Evolutionary conservation across 2,888 invertebrate species (phyloP).

Genomic region (Eulithis testata): DNA sequence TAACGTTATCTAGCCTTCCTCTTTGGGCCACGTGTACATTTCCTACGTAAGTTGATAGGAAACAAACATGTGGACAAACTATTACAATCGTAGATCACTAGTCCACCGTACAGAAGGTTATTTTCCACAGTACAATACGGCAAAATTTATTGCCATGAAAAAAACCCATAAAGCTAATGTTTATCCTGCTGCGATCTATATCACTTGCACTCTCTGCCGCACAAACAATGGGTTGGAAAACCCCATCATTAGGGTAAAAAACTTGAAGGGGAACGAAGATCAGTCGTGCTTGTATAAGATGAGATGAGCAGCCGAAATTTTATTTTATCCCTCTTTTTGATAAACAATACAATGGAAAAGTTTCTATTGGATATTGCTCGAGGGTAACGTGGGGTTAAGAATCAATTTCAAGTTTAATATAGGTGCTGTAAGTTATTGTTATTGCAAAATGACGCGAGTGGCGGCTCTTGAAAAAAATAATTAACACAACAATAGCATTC

Average conservation of each 20-base stretch:
- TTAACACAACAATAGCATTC: neutral
- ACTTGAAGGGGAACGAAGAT: conserved; percentile 54
- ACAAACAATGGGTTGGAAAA: conserved; percentile 69
- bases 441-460: conserved; percentile 3
- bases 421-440: conserved; percentile 18
- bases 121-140: conserved; percentile 8
- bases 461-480: neutral
- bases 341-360: conserved; percentile 54
- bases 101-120: neutral
- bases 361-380: conserved; percentile 32
- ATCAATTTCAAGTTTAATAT: conserved; percentile 28
- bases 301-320: conserved; percentile 69
- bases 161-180: conserved; percentile 34
- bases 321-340: conserved; percentile 55
- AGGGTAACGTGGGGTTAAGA: conserved; percentile 21
- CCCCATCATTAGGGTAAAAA: conserved; percentile 71
- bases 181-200: conserved; percentile 40
- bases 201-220: conserved; percentile 53
- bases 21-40: too few relatives aligned
- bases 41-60: too few relatives aligned
- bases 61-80: neutral
- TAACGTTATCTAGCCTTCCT: too few relatives aligned
- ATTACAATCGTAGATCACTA: neutral
- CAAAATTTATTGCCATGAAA: conserved; percentile 32
- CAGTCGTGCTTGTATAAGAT: conserved; percentile 58